Conservation (phyloP, 2,113 vertebrate genomes). For the Platichthys stellatus region DNA sequence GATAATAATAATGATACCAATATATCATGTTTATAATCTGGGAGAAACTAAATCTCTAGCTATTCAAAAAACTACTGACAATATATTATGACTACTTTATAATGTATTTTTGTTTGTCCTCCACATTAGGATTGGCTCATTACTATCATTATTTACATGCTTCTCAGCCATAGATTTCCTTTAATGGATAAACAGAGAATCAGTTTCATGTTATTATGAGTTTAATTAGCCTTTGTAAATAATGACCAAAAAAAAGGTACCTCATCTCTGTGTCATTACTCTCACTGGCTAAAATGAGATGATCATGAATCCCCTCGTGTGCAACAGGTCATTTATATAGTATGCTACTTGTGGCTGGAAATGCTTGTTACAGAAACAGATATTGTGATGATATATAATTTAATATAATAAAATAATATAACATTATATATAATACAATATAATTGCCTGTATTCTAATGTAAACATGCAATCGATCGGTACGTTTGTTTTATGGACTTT, state of each 20-base stretch:
- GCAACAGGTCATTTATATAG: slow-evolving; percentile 48
- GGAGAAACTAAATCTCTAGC: no score
- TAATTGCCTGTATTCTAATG: no score
- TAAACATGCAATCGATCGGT: no score
- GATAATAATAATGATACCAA: no score
- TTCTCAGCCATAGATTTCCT: slow-evolving; percentile 34
- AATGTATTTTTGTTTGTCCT: slow-evolving; percentile 30
- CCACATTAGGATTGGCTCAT: slow-evolving; percentile 25
- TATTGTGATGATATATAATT: no score
- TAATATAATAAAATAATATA: no score
- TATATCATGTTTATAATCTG: no score
- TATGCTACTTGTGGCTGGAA: slow-evolving; percentile 6
- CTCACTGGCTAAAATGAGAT: slow-evolving; percentile 57
- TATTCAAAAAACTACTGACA: no score
- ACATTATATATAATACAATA: no score
- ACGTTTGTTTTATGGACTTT: no score
- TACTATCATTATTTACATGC: slow-evolving; percentile 41
- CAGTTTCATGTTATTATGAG: slow-evolving; percentile 22
- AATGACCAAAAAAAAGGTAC: slow-evolving; percentile 11
- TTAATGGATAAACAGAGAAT: slow-evolving; percentile 3
- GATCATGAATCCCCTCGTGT: slow-evolving; percentile 48
- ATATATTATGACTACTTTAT: no score
- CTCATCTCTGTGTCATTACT: slow-evolving; percentile 54
- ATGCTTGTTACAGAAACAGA: neutral
- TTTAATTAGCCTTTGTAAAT: slow-evolving; percentile 33